Percentiles rank a stretch among this genome's conserved stretches.
These are phyloP conservation scores for Creontiades dilutus DNA, from an alignment of 2,888 invertebrate genomes.

Conservation along the genomic window DNA sequence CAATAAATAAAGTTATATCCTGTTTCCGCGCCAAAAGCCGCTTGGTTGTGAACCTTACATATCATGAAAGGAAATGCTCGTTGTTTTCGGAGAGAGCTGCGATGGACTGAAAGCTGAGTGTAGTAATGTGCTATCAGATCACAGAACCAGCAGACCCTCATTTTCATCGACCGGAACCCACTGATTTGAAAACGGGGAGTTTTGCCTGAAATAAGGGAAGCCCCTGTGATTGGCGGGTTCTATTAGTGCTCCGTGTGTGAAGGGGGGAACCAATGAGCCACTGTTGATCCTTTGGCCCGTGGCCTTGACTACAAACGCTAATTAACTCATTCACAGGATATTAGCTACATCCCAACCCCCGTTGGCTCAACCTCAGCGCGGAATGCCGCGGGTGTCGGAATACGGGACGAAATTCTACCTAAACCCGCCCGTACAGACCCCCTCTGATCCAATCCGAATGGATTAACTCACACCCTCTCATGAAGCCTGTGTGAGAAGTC, in stretches of 20 bases:
- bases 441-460: neutral
- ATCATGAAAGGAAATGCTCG: too few relatives aligned
- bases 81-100: too few relatives aligned
- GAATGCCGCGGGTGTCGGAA: slow-evolving; percentile 14
- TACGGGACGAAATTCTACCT: neutral
- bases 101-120: too few relatives aligned
- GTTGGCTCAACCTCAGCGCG: neutral
- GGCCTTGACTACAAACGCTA: slow-evolving; percentile 58
- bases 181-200: too few relatives aligned
- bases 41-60: too few relatives aligned
- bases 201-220: neutral
- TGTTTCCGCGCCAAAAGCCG: too few relatives aligned
- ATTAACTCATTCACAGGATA: slow-evolving; percentile 67
- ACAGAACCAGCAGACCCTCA: too few relatives aligned
- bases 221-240: neutral
- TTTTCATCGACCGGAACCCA: too few relatives aligned
- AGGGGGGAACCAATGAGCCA: slow-evolving; percentile 46
- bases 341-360: slow-evolving; percentile 36
- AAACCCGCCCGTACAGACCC: neutral
- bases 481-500: neutral
- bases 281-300: slow-evolving; percentile 58
- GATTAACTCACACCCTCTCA: neutral
- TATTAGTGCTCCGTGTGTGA: neutral
- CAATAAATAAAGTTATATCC: too few relatives aligned
- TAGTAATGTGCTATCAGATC: too few relatives aligned